Percentiles rank a stretch among this genome's conserved stretches.
Conservation (phyloP, 2,113 vertebrate species). For the Hemiscyllium ocellatum region DNA sequence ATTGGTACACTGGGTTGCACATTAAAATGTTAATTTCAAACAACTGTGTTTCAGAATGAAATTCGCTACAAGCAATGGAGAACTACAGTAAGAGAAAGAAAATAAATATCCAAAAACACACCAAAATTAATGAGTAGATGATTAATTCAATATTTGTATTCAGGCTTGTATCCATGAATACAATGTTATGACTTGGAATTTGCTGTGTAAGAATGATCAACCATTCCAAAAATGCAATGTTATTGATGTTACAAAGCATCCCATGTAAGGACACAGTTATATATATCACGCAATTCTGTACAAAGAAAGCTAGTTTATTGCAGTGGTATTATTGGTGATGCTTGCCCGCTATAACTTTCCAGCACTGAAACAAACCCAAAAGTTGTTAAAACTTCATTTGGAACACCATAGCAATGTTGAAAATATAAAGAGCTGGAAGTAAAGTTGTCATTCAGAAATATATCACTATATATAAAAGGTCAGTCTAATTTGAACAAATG, state of each 20-base stretch:
- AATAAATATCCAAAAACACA: background rate
- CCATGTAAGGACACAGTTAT: background rate
- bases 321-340: background rate
- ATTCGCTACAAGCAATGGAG: background rate
- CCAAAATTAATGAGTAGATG: background rate
- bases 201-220: background rate
- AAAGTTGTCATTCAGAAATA: background rate
- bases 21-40: background rate
- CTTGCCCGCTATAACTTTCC: background rate
- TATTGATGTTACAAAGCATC: background rate
- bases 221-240: background rate
- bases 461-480: background rate
- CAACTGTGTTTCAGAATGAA: background rate
- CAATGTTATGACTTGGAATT: background rate
- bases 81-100: background rate
- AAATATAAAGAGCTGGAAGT: background rate
- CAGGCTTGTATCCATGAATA: background rate
- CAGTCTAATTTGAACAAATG: background rate
- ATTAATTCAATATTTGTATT: background rate
- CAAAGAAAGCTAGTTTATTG: background rate
- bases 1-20: background rate
- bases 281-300: background rate
- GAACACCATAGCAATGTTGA: background rate
- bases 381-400: background rate
- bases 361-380: background rate